Evolutionary conservation across 2,113 vertebrate species (phyloP).

Genomic region (Proterorhinus semilunaris): DNA sequence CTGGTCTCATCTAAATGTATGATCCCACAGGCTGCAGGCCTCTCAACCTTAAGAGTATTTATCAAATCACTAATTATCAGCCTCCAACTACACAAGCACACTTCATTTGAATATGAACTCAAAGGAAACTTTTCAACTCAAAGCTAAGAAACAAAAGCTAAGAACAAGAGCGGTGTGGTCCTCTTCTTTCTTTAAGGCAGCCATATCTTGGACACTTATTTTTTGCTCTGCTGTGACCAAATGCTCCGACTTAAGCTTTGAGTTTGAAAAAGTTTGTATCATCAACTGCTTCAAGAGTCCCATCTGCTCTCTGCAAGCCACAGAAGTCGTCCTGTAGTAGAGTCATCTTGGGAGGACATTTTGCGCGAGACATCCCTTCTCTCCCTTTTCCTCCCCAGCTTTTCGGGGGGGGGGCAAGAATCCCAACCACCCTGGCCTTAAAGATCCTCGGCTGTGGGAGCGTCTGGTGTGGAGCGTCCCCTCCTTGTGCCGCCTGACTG

Average conservation of each 20-base stretch:
- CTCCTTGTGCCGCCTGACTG: slow-evolving; percentile 49
- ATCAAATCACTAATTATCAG: slow-evolving; percentile 58
- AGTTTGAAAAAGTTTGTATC: slow-evolving; percentile 80
- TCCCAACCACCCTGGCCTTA: slow-evolving; percentile 67
- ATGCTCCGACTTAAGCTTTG: slow-evolving; percentile 82
- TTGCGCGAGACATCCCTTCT: slow-evolving; percentile 77
- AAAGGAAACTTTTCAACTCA: slow-evolving; percentile 77
- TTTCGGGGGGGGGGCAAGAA: slow-evolving; percentile 73
- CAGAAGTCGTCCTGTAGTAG: slow-evolving; percentile 57
- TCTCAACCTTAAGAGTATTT: slow-evolving; percentile 66
- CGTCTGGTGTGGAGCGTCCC: slow-evolving; percentile 42
- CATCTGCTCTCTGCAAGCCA: slow-evolving; percentile 61
- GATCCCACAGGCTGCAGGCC: slow-evolving; percentile 56
- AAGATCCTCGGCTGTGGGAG: slow-evolving; percentile 62
- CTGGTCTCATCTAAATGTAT: slow-evolving; percentile 65
- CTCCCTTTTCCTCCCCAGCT: slow-evolving; percentile 62
- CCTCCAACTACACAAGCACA: slow-evolving; percentile 63
- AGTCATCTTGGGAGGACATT: slow-evolving; percentile 64
- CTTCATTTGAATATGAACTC: slow-evolving; percentile 36
- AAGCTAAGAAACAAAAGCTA: slow-evolving; percentile 66
- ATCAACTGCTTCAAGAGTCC: slow-evolving; percentile 76
- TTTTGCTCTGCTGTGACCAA: slow-evolving; percentile 50
- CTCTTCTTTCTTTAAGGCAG: slow-evolving; percentile 41
- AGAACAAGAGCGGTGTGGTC: slow-evolving; percentile 21
- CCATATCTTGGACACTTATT: slow-evolving; percentile 30